Evolutionary conservation across 2,113 vertebrate genomes (phyloP), one percentile per base, ranked within the genome.

Genomic region (Martes martes): DNA sequence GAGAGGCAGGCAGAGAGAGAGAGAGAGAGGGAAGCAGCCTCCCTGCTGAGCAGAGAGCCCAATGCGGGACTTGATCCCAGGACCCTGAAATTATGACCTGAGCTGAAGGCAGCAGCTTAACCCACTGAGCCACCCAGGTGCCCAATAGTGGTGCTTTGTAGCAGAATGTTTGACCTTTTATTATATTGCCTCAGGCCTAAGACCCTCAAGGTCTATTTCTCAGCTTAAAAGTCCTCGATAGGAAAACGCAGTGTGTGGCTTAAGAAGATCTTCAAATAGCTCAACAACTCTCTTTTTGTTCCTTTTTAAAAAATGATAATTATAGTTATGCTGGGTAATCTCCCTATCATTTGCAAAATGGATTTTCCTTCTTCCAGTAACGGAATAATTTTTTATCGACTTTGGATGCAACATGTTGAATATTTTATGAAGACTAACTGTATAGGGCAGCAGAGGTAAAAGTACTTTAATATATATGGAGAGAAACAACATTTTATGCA

Each of bases 201-300:
- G 98, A 99, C 98, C 99, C 98, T 99, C 98, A 98, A 98, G 98
- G 98, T 99, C 98, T 98, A 98, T 98, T 98, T 99, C 99, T 99
- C 99, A 99, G 99, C 99, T 99, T 98, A 98, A 97, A 99, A 99
- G 99, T 98, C 98, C 98, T 99, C 98, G 96, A 95, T 98, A 99
- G 99, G 97, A 98, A 98, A 99, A 98, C 36, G 82, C 16, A 92
- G 13, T 76, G 8, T 97, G 45, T 89, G 23, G 52, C 31, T 87
- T 96, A 87, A 96, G 80, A 85, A 96, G 39, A 95, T 23, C 76
- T 95, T 97, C n/a, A 95, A 91, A 94, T 98, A 94, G 57, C 71
- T 92, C 96, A 79, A 91, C 8, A 9, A 57, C 15, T 82, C 24
- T 94, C n/a, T 96, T 91, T 89, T 50, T 94, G 24, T 93, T 47